Conservation (phyloP, 2,113 vertebrate species). For the Orthonyx spaldingii region DNA sequence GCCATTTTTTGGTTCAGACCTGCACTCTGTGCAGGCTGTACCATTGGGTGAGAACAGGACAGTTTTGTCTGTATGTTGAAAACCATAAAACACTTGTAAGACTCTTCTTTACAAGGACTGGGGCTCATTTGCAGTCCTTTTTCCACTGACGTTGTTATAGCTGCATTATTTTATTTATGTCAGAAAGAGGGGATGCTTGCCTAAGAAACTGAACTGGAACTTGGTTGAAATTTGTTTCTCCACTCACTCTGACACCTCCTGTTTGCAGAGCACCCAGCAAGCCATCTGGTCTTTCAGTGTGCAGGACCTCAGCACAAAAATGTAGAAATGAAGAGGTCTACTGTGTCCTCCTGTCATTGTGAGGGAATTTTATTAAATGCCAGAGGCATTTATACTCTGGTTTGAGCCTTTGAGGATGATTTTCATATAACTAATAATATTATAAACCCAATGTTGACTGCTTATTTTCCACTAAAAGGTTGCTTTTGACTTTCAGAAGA, state of each 20-base stretch:
- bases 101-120: not conserved
- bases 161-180: not conserved
- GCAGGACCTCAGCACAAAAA: not conserved
- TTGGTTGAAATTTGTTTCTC: not conserved
- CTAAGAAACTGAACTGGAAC: not conserved
- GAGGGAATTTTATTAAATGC: not conserved
- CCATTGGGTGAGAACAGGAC: fast-evolving
- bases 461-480: not conserved
- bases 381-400: not conserved
- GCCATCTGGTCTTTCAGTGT: fast-evolving
- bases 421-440: not conserved
- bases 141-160: not conserved
- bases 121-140: fast-evolving
- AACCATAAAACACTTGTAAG: not conserved
- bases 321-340: not conserved
- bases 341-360: not conserved
- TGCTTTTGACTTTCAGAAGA: not conserved
- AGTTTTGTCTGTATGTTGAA: not conserved
- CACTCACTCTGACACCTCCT: not conserved
- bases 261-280: not conserved
- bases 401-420: not conserved
- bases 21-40: not conserved
- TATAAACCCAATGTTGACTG: not conserved
- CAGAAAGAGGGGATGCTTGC: not conserved
- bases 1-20: not conserved